phyloP scores from a whole-genome alignment of 2,113 vertebrate species.

The Coturnix japonica region DNA sequence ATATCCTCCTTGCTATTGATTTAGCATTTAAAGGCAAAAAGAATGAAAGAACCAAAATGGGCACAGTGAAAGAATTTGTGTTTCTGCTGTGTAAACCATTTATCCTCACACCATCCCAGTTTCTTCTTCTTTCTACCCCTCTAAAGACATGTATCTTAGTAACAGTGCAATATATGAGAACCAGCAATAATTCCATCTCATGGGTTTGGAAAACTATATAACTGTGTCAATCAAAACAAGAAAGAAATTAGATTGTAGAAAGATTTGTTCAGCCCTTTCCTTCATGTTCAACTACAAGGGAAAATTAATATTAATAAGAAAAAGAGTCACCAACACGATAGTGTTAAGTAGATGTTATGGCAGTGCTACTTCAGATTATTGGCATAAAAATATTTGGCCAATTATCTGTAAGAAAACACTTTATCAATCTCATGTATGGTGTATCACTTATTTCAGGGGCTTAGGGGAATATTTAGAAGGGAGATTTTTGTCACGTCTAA shows the following conservation, averaged over 20 bases:
- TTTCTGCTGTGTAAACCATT: neutral
- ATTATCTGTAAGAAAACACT: neutral
- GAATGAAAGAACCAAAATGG: neutral
- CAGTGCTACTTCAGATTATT: neutral
- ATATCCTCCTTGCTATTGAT: neutral
- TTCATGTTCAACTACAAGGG: neutral
- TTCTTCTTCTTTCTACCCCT: neutral
- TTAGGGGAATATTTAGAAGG: neutral
- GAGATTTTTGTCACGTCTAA: neutral
- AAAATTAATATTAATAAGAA: neutral
- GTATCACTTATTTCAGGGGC: neutral
- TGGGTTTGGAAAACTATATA: neutral
- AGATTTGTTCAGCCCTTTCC: neutral
- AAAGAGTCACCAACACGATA: neutral
- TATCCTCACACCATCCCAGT: neutral
- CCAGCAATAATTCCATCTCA: neutral
- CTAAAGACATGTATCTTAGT: neutral
- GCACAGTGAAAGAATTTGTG: neutral
- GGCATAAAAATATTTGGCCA: neutral
- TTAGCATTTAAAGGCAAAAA: neutral
- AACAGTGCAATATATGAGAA: neutral
- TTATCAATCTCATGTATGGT: neutral
- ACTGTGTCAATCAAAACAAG: neutral
- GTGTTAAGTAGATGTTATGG: neutral
- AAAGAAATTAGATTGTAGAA: neutral